phyloP scores from a whole-genome alignment of 2,797 vertebrate species.

The Protonibea diacanthus region DNA sequence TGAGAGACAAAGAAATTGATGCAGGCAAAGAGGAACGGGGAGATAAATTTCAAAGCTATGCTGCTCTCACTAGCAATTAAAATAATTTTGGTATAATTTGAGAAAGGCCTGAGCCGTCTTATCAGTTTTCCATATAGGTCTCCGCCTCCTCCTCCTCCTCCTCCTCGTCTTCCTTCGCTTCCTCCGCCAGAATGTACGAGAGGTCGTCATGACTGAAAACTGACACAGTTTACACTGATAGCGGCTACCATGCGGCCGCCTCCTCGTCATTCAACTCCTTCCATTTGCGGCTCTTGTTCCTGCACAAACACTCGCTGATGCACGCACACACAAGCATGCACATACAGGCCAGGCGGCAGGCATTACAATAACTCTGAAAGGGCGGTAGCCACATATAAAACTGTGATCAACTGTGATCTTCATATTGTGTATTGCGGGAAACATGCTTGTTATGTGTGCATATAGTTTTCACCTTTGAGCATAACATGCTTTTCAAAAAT shows the following conservation, averaged over 20 bases:
- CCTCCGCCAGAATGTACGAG: slow-evolving; percentile 47
- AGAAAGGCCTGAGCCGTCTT: slow-evolving; percentile 49
- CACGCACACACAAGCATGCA: neutral
- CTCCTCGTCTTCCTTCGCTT: slow-evolving; percentile 19
- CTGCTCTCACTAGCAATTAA: slow-evolving; percentile 65
- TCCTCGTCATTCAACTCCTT: slow-evolving; percentile 40
- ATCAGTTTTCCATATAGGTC: slow-evolving; percentile 61
- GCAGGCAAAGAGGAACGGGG: slow-evolving; percentile 39
- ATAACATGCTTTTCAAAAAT: neutral
- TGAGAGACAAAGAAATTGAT: slow-evolving; percentile 46
- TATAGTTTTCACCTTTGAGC: neutral
- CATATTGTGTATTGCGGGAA: neutral
- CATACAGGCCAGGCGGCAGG: neutral
- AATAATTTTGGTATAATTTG: slow-evolving; percentile 71
- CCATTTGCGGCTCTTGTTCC: slow-evolving; percentile 15
- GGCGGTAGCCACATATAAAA: neutral
- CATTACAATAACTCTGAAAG: neutral
- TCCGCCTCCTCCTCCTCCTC: slow-evolving; percentile 42
- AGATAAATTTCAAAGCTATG: slow-evolving; percentile 63
- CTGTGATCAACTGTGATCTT: slow-evolving; percentile 3
- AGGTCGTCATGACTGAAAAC: slow-evolving; percentile 57
- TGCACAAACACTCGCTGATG: slow-evolving; percentile 17
- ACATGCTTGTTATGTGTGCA: neutral
- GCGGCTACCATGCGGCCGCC: slow-evolving; percentile 39
- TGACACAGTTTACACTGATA: slow-evolving; percentile 49